Evolutionary conservation across 2,797 vertebrate species (phyloP).

Genomic region (Sebastolobus alascanus): DNA sequence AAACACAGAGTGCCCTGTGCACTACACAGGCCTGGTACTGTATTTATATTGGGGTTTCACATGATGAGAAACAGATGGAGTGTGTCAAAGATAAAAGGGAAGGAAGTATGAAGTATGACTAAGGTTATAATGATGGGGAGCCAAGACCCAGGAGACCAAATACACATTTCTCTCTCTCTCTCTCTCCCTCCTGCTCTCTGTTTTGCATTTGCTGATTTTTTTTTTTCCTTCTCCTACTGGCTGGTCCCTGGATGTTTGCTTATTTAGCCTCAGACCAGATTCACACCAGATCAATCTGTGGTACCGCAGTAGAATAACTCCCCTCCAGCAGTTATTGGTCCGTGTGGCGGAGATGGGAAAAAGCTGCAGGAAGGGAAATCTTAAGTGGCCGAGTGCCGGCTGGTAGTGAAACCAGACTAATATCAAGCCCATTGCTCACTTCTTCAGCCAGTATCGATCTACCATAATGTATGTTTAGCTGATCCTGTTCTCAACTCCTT

Average conservation of each 20-base stretch:
- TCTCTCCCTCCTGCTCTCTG: slow-evolving; percentile 42
- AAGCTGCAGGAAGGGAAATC: slow-evolving; percentile 59
- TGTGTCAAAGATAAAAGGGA: slow-evolving; percentile 82
- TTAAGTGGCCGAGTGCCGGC: slow-evolving; percentile 58
- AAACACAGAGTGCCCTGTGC: slow-evolving; percentile 48
- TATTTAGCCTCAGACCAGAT: slow-evolving; percentile 71
- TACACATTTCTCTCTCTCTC: slow-evolving; percentile 54
- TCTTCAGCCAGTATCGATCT: slow-evolving; percentile 79
- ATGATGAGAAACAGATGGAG: slow-evolving; percentile 81
- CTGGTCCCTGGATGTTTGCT: slow-evolving; percentile 65
- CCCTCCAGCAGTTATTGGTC: slow-evolving; percentile 62
- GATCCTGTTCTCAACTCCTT: slow-evolving; percentile 80
- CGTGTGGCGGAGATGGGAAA: slow-evolving; percentile 47
- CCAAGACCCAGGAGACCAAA: slow-evolving; percentile 71
- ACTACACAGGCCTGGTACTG: slow-evolving; percentile 64
- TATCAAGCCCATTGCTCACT: slow-evolving; percentile 79
- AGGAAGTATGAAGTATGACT: slow-evolving; percentile 85
- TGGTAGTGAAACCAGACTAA: slow-evolving; percentile 74
- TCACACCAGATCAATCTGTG: slow-evolving; percentile 72
- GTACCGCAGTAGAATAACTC: slow-evolving; percentile 62
- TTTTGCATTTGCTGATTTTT: slow-evolving; percentile 64
- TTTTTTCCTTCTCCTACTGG: slow-evolving; percentile 14
- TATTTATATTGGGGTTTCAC: slow-evolving; percentile 77
- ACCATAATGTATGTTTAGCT: slow-evolving; percentile 84
- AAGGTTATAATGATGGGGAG: slow-evolving; percentile 81